Base-by-base conservation (phyloP, 2,888 invertebrate species). In the Pasiphila rectangulata region DNA sequence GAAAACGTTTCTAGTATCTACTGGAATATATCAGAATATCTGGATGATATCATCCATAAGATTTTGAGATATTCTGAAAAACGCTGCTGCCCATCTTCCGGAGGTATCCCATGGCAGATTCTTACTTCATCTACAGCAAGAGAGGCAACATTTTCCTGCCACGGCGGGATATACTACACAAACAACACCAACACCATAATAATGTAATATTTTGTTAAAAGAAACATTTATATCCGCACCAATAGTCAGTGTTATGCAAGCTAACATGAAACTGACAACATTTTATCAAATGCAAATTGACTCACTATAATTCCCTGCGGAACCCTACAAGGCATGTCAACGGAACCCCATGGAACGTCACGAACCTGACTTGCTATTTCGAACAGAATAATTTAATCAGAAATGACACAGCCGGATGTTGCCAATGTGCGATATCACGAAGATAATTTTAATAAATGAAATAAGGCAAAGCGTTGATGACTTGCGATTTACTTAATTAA, bases 361-460 rank as follows among this genome's bases (percentile, higher is more conserved):
- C 34, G 43, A 43, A 12, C 38, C 48, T 54, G 57, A 58, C 57
- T 51, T 53, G 51, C 34, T 51, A 35, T 51, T 55, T 50, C 55
- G 41, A 47, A 56, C 47, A 54, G 17, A 51, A 54, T 56, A 54
- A 54, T 58, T 56, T 74, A 70, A 79, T 79, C 72, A 67, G 73
- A 70, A 65, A 64, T 67, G 64, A 68, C 67, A 61, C 46, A 43
- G 49, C 56, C 60, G 65, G 46, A 55, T 61, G 61, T 58, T 63
- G 58, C 47, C 54, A 59, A 61, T 54, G 57, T 49, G 61, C 57
- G 47, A 38, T 50, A 54, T 56, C 57, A 54, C 43, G 59, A 20
- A 34, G 49, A 52, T 56, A 42, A 59, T 55, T 50, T 51, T 57
- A 52, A 51, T 54, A 56, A 54, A 52, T 42, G 44, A 45, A 45